Percentiles rank a stretch among this genome's conserved stretches.
Conservation (phyloP, 2,797 vertebrate genomes). For the Xyrichtys novacula region DNA sequence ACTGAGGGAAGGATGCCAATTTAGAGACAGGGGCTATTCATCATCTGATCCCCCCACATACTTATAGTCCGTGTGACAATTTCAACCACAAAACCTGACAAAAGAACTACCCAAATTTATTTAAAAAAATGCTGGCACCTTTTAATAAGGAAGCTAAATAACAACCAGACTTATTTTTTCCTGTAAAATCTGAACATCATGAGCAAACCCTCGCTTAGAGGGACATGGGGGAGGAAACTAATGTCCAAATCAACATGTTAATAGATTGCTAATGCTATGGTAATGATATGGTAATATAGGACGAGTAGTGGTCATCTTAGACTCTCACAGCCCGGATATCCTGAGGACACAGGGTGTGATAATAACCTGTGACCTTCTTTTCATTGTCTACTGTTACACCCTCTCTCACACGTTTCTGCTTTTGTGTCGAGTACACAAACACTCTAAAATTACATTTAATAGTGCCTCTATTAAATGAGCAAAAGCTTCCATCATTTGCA, state of each 20-base stretch:
- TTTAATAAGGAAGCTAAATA: background rate
- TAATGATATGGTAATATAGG: constrained; percentile 59
- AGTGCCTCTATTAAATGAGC: background rate
- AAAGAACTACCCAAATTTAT: no score
- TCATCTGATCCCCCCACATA: no score
- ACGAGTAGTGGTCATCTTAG: constrained; percentile 31
- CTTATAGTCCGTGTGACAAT: no score
- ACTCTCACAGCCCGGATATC: constrained; percentile 26
- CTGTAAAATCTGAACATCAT: background rate
- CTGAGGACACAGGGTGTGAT: background rate
- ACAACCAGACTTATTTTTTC: background rate
- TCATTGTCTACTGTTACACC: background rate
- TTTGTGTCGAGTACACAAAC: background rate
- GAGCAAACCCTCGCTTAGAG: background rate
- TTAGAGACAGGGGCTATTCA: no score
- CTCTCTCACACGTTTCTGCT: background rate
- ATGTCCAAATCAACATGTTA: constrained; percentile 51
- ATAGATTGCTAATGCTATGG: constrained; percentile 53
- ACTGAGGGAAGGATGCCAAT: no score
- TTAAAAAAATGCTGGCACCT: no score
- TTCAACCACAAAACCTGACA: no score
- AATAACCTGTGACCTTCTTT: constrained; percentile 16
- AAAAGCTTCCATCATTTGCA: constrained; percentile 23
- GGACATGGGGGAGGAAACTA: constrained; percentile 19
- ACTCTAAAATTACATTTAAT: background rate